Conservation (phyloP, 2,888 invertebrate genomes). For the Leptopilina syphax region DNA sequence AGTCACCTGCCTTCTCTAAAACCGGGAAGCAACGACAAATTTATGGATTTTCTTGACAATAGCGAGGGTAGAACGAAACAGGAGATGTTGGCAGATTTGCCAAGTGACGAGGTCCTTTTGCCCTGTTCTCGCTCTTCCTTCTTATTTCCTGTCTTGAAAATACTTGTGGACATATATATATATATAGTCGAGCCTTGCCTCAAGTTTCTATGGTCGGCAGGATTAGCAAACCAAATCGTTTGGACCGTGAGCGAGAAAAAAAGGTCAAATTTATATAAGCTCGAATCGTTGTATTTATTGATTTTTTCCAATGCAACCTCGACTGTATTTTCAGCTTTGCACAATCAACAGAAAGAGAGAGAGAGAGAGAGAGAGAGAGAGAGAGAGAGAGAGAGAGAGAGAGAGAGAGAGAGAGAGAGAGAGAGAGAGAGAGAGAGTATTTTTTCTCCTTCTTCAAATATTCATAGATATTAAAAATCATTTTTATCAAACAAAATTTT, state of each 20-base stretch:
- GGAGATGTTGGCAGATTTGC: conserved; percentile 66
- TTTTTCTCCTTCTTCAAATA: background rate
- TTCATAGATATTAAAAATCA: too few relatives aligned
- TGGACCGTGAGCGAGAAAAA: background rate
- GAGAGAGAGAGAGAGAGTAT: too few relatives aligned
- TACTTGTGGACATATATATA: background rate
- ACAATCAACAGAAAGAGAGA: background rate
- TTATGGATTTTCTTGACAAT: conserved; percentile 65
- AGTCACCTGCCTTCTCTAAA: conserved; percentile 11
- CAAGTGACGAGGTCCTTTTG: conserved; percentile 53
- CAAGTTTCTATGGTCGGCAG: background rate
- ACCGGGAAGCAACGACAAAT: conserved; percentile 48
- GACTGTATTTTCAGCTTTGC: conserved; percentile 4
- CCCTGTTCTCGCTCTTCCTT: background rate
- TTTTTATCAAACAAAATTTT: too few relatives aligned
- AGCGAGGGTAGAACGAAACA: conserved; percentile 51
- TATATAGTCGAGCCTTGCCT: background rate
- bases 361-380: background rate
- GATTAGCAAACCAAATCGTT: conserved; percentile 38
- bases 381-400: background rate
- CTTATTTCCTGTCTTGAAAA: conserved; percentile 26
- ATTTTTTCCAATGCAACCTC: conserved; percentile 11
- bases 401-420: background rate
- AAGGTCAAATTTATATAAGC: conserved; percentile 32
- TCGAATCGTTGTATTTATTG: conserved; percentile 17